phyloP scores from a whole-genome alignment of 2,888 invertebrate genomes.

The Andrena camellia region DNA sequence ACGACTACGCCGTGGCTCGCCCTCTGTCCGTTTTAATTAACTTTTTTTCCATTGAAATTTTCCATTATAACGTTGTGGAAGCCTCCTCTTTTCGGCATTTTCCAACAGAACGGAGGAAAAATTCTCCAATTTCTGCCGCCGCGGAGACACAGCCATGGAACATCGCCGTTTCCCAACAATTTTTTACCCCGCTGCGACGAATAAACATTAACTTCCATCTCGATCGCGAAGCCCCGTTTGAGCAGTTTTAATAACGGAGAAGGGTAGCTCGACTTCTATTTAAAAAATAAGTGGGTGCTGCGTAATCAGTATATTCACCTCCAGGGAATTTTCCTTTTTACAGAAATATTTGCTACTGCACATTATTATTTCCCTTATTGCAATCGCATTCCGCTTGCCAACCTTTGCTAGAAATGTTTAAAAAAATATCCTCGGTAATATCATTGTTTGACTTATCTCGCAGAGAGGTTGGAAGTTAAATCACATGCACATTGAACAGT shows the following conservation, averaged over 20 bases:
- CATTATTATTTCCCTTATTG: not conserved
- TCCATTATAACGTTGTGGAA: not conserved
- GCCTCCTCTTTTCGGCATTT: not conserved
- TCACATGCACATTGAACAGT: too few species aligned
- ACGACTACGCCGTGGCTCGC: not conserved
- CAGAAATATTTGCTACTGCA: not conserved
- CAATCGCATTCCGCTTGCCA: not conserved
- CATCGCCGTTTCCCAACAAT: not conserved
- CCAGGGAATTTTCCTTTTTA: conserved; percentile 5
- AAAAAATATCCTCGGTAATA: not conserved
- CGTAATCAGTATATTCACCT: not conserved
- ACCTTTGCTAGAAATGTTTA: not conserved
- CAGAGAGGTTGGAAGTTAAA: not conserved
- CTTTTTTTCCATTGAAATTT: not conserved
- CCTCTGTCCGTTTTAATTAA: conserved; percentile 5
- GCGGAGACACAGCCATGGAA: not conserved
- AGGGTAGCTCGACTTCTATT: conserved; percentile 4
- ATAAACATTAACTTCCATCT: conserved; percentile 23
- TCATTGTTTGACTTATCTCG: not conserved
- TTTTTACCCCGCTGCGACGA: not conserved
- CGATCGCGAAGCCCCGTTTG: not conserved
- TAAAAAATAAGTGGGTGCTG: not conserved
- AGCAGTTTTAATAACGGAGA: conserved; percentile 2
- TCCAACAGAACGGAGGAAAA: not conserved
- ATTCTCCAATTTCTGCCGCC: not conserved